Percentiles rank a stretch among this genome's conserved stretches.
These are phyloP conservation scores for Phalacrocorax aristotelis DNA, from an alignment of 2,113 vertebrate genomes.

Conservation along the genomic window DNA sequence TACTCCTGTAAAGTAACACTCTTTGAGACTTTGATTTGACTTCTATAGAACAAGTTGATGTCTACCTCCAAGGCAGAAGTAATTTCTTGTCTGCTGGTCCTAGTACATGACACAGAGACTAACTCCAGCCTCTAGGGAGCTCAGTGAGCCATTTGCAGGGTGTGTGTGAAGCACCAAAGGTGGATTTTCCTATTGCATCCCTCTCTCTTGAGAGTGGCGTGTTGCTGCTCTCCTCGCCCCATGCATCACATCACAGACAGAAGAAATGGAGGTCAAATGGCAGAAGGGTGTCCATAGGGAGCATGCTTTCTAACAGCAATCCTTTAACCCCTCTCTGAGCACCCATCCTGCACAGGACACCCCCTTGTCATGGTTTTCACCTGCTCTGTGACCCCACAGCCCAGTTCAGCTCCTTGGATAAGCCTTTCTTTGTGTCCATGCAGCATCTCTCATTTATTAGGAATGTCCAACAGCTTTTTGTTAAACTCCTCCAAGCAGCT, in stretches of 20 bases:
- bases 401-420: not conserved
- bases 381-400: not conserved
- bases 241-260: not conserved
- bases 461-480: not conserved
- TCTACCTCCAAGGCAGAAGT: not conserved
- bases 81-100: not conserved
- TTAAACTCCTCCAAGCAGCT: not conserved
- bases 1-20: not conserved
- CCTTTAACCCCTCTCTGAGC: not conserved
- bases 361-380: not conserved
- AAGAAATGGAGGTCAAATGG: not conserved
- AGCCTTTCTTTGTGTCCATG: not conserved
- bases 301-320: not conserved
- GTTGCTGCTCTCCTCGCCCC: not conserved
- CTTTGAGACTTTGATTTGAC: not conserved
- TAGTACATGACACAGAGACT: not conserved
- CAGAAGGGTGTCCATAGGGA: not conserved
- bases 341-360: not conserved
- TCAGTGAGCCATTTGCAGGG: not conserved
- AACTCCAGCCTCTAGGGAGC: not conserved
- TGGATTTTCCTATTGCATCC: not conserved
- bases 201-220: rapidly evolving
- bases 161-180: rapidly evolving
- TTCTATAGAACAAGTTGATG: not conserved
- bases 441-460: not conserved